phyloP scores from a whole-genome alignment of 2,797 vertebrate genomes.

The Podarcis siculus region DNA sequence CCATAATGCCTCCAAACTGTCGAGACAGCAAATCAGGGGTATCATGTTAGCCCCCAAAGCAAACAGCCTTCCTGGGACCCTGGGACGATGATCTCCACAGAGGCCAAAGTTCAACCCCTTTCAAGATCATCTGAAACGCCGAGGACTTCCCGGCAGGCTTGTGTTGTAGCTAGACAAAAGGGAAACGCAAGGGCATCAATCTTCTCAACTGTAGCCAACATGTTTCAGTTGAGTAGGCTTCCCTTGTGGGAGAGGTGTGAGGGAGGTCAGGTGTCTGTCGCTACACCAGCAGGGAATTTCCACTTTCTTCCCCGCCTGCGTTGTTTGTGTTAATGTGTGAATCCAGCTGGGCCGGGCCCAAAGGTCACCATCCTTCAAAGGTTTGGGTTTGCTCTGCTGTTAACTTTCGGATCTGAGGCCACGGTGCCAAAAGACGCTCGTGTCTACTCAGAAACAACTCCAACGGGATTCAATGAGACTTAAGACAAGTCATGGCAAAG shows the following conservation, averaged over 20 bases:
- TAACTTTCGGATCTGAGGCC: neutral
- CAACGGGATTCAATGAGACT: too few species aligned
- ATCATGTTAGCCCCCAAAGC: neutral
- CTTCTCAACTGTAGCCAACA: neutral
- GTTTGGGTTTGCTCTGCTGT: neutral
- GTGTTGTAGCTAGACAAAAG: neutral
- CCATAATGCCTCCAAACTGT: neutral
- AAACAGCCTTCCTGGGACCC: fast-evolving
- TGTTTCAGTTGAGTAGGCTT: neutral
- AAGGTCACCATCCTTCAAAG: neutral
- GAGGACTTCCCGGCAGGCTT: neutral
- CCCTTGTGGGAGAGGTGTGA: neutral
- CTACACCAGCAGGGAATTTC: neutral
- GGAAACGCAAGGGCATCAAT: conserved; percentile 28
- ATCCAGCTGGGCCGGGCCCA: fast-evolving
- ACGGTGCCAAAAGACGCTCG: neutral
- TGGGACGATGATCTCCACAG: neutral
- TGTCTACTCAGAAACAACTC: too few species aligned
- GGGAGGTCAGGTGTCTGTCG: neutral
- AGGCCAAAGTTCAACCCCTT: conserved; percentile 19
- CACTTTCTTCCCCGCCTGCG: neutral
- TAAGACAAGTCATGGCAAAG: too few species aligned
- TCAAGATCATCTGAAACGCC: neutral
- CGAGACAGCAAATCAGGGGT: neutral
- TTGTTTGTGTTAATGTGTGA: neutral